Conservation (phyloP, 2,113 vertebrate genomes). For the Arizona elegans region DNA sequence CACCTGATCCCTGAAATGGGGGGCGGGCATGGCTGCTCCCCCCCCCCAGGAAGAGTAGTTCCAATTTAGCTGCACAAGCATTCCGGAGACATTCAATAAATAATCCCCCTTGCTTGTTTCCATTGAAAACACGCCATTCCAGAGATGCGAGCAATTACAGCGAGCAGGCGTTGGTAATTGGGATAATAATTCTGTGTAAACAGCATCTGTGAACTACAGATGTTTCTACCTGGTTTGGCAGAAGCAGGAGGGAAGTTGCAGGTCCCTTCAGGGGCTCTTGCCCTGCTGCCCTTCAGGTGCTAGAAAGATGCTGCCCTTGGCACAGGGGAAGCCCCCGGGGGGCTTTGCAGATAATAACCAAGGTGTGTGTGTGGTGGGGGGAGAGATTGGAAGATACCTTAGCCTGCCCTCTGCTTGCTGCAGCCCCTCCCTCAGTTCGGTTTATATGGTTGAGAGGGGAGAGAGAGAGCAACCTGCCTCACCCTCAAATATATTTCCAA, state of each 20-base stretch:
- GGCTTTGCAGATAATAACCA: neutral
- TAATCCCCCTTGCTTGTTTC: conserved; percentile 46
- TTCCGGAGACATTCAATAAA: conserved; percentile 32
- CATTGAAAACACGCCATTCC: conserved; percentile 46
- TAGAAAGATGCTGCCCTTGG: too few relatives aligned
- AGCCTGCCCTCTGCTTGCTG: neutral
- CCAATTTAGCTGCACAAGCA: neutral
- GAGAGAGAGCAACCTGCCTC: neutral
- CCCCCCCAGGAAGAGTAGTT: neutral
- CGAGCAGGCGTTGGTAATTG: conserved; percentile 53
- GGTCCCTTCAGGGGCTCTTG: neutral
- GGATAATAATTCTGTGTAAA: conserved; percentile 56
- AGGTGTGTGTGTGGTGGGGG: too few relatives aligned
- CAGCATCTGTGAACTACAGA: conserved; percentile 69
- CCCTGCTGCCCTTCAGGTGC: neutral
- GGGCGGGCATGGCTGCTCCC: neutral
- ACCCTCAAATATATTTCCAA: neutral
- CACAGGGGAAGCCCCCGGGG: neutral
- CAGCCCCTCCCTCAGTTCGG: neutral
- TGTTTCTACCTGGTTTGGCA: conserved; percentile 53
- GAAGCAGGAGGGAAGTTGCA: neutral
- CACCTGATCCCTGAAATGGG: neutral
- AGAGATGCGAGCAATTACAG: conserved; percentile 46
- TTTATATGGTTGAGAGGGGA: neutral
- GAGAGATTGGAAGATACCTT: neutral